Percentiles rank a stretch among this genome's conserved stretches.
phyloP scores from a whole-genome alignment of 2,888 invertebrate genomes.

The Chironomus riparius region DNA sequence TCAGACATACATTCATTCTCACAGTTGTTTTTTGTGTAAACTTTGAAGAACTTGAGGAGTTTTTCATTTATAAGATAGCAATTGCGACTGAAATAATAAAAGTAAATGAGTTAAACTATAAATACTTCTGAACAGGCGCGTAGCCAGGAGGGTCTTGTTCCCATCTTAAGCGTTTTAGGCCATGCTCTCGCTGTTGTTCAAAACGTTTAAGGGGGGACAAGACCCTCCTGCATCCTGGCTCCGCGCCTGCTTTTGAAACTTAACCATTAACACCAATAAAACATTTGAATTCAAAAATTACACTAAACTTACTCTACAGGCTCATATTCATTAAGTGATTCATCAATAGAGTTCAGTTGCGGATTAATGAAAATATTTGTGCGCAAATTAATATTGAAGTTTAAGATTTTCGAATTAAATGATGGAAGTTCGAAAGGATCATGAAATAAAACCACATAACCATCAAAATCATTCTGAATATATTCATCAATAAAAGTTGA shows the following conservation, averaged over 20 bases:
- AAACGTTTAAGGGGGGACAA: too few relatives aligned
- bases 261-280: too few relatives aligned
- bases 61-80: neutral
- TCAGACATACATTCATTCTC: neutral
- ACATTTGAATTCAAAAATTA: too few relatives aligned
- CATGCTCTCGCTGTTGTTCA: too few relatives aligned
- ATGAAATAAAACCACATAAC: neutral
- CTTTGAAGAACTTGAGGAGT: neutral
- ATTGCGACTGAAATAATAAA: neutral
- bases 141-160: too few relatives aligned
- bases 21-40: neutral
- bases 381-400: neutral
- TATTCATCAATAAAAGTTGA: neutral
- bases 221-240: too few relatives aligned
- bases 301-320: too few relatives aligned
- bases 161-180: too few relatives aligned
- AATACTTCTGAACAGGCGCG: too few relatives aligned
- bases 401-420: neutral
- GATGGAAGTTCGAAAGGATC: neutral
- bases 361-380: neutral
- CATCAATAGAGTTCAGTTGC: neutral
- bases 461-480: neutral
- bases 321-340: neutral
- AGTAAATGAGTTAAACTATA: too few relatives aligned
- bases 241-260: too few relatives aligned